phyloP scores from a whole-genome alignment of 1,140 invertebrate species.

The Aphis gossypii region DNA sequence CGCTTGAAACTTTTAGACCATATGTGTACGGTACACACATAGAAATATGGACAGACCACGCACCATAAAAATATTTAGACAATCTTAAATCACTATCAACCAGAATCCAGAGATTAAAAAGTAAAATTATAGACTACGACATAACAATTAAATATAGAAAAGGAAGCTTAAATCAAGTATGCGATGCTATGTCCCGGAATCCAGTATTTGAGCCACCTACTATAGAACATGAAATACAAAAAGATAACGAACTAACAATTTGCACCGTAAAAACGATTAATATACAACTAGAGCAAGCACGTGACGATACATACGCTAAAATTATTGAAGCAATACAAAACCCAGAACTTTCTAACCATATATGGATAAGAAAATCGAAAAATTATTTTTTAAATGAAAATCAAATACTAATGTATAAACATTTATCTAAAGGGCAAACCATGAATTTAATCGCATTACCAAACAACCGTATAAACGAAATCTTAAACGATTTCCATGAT shows the following conservation, averaged over 20 bases:
- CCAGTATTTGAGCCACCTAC: too few species aligned
- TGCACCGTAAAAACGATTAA: not conserved
- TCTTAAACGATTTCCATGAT: not conserved
- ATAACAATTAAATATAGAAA: too few species aligned
- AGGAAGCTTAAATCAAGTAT: too few species aligned
- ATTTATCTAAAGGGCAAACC: not conserved
- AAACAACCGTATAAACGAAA: not conserved
- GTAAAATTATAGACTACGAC: too few species aligned
- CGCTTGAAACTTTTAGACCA: not conserved
- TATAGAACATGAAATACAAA: not conserved
- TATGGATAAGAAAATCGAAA: not conserved
- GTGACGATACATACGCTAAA: not conserved
- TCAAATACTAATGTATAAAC: not conserved
- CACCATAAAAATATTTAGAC: too few species aligned
- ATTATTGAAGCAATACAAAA: not conserved
- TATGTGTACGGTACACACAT: too few species aligned
- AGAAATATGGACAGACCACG: too few species aligned
- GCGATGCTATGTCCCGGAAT: too few species aligned
- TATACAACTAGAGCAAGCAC: not conserved
- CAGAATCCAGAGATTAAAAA: too few species aligned
- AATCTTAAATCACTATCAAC: too few species aligned
- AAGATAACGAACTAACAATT: not conserved
- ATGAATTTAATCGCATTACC: not conserved
- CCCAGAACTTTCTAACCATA: not conserved
- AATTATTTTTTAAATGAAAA: not conserved